Evolutionary conservation across 2,113 vertebrate species (phyloP).

Genomic region (Rhizomys pruinosus): DNA sequence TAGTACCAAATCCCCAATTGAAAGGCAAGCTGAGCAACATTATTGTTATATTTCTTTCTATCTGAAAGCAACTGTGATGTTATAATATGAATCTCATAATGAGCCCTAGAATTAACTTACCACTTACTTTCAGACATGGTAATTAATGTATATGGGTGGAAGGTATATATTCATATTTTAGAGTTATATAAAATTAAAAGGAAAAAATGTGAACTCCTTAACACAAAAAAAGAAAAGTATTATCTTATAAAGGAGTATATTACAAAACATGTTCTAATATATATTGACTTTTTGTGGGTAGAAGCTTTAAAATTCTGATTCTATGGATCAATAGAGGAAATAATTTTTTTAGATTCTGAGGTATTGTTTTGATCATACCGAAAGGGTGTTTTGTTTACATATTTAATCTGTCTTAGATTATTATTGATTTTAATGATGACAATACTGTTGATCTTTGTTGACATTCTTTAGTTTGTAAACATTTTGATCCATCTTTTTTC

Average conservation of each 20-base stretch:
- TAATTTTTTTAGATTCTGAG: neutral
- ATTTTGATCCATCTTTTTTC: neutral
- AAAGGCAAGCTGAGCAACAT: no score
- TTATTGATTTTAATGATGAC: neutral
- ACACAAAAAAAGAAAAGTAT: conserved; percentile 6
- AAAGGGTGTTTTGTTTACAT: neutral
- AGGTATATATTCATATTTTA: no score
- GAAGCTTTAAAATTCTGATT: neutral
- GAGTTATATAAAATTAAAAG: no score
- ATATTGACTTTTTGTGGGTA: neutral
- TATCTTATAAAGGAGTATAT: neutral
- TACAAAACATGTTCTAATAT: conserved; percentile 29
- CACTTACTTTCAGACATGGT: no score
- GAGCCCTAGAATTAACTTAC: no score
- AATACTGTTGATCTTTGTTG: neutral
- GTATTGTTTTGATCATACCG: neutral
- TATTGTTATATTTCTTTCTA: no score
- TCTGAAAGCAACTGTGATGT: no score
- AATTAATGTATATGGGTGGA: no score
- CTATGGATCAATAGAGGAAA: neutral
- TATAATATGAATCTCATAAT: no score
- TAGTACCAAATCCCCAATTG: no score
- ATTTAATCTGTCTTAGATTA: neutral
- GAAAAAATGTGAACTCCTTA: no score
- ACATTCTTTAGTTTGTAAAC: neutral